Evolutionary conservation across 2,113 vertebrate species (phyloP).

Genomic region (Elachura formosa): DNA sequence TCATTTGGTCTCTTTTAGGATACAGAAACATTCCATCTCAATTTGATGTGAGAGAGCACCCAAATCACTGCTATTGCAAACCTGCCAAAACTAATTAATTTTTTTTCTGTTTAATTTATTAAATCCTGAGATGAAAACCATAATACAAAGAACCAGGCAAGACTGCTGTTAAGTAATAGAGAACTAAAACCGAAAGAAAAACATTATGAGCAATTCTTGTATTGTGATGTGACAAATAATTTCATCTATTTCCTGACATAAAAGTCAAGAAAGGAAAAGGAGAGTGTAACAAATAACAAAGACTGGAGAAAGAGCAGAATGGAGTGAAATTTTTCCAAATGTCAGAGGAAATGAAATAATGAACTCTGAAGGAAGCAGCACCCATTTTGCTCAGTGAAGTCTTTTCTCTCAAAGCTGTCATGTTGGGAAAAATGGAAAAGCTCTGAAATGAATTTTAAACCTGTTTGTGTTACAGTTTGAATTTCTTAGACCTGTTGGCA

Average conservation of each 20-base stretch:
- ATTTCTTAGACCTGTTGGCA: slow-evolving; percentile 22
- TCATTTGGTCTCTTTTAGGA: not conserved
- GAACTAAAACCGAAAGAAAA: not conserved
- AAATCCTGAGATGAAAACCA: not conserved
- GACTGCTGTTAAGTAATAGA: slow-evolving; percentile 11
- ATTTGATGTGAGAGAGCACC: slow-evolving; percentile 2
- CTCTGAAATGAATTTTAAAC: not conserved
- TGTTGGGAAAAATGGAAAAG: slow-evolving; percentile 2
- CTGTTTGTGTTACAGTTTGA: not conserved
- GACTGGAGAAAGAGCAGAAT: slow-evolving; percentile 6
- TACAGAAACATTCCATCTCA: slow-evolving; percentile 6
- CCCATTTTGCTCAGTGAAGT: not conserved
- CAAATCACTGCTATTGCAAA: slow-evolving; percentile 32
- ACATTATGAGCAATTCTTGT: slow-evolving; percentile 1
- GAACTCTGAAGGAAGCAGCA: not conserved
- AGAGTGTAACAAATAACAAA: not conserved
- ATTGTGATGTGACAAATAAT: slow-evolving; percentile 22
- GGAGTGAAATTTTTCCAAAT: slow-evolving; percentile 21
- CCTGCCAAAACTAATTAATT: slow-evolving; percentile 42
- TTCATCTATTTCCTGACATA: slow-evolving; percentile 42
- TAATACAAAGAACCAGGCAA: slow-evolving; percentile 12
- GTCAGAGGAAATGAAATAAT: slow-evolving; percentile 29
- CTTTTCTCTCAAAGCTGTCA: slow-evolving; percentile 26
- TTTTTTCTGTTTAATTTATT: slow-evolving; percentile 54
- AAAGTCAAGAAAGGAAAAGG: not conserved